Percentiles rank a stretch among this genome's conserved stretches.
phyloP scores from a whole-genome alignment of 1,140 invertebrate species.

The Scylla paramamosain region DNA sequence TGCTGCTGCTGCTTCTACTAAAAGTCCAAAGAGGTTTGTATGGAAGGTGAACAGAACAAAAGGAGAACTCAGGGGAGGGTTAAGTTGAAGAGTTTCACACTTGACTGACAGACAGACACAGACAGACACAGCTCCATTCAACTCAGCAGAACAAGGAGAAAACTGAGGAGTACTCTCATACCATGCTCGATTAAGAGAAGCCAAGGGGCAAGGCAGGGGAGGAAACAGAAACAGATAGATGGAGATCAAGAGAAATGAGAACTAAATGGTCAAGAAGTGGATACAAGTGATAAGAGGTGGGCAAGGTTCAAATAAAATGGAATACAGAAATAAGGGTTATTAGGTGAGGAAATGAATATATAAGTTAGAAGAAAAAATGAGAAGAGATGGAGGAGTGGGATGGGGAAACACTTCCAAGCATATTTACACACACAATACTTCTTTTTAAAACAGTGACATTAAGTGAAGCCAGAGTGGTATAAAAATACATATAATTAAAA shows the following conservation, averaged over 20 bases:
- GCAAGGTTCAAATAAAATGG: background rate
- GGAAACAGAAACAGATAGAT: background rate
- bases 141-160: background rate
- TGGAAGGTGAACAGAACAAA: slow-evolving; percentile 42
- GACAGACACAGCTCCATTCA: background rate
- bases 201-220: background rate
- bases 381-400: background rate
- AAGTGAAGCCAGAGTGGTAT: background rate
- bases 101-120: background rate
- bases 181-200: background rate
- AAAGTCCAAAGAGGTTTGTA: slow-evolving; percentile 73
- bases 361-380: background rate
- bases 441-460: slow-evolving; percentile 17
- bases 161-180: background rate
- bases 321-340: background rate
- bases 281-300: background rate
- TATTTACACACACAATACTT: background rate
- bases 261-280: background rate
- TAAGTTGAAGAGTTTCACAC: background rate
- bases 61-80: slow-evolving; percentile 14
- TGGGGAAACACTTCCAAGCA: background rate
- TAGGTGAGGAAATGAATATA: background rate
- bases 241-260: background rate
- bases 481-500: background rate
- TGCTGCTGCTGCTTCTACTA: slow-evolving; percentile 54